A percentile compares a stretch with the other conserved stretches of the same genome.
Evolutionary conservation across 2,113 vertebrate species (phyloP).

Genomic region (Centrocercus urophasianus): DNA sequence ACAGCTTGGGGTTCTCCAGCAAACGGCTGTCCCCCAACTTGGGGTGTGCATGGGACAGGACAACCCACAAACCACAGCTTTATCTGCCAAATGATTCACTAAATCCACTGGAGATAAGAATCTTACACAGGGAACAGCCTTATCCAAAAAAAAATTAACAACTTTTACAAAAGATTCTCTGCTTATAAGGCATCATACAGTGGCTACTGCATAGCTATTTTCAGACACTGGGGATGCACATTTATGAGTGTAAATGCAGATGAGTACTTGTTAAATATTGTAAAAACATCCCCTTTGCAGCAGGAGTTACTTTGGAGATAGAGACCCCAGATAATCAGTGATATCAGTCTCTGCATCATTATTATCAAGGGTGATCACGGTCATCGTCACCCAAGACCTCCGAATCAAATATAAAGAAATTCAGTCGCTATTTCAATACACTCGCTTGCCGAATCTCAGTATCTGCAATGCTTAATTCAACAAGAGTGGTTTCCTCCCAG

Average conservation of each 20-base stretch:
- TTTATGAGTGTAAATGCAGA: neutral
- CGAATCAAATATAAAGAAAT: neutral
- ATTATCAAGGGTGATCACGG: neutral
- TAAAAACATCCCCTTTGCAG: neutral
- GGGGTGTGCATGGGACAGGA: neutral
- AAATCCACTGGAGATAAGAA: neutral
- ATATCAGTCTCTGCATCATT: neutral
- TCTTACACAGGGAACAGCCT: neutral
- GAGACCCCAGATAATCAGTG: neutral
- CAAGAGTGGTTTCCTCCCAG: neutral
- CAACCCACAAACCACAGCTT: neutral
- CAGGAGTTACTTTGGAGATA: neutral
- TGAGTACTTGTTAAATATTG: neutral
- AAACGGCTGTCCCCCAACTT: neutral
- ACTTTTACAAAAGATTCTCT: neutral
- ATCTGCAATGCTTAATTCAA: neutral
- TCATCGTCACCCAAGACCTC: neutral
- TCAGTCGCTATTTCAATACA: neutral
- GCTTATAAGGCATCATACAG: neutral
- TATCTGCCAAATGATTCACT: neutral
- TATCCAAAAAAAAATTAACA: neutral
- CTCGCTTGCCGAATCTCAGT: neutral
- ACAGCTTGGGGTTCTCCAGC: neutral
- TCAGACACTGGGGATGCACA: neutral
- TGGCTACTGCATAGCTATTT: neutral